Base-by-base conservation (phyloP, 2,888 invertebrate species). In the Lymantria dispar region DNA sequence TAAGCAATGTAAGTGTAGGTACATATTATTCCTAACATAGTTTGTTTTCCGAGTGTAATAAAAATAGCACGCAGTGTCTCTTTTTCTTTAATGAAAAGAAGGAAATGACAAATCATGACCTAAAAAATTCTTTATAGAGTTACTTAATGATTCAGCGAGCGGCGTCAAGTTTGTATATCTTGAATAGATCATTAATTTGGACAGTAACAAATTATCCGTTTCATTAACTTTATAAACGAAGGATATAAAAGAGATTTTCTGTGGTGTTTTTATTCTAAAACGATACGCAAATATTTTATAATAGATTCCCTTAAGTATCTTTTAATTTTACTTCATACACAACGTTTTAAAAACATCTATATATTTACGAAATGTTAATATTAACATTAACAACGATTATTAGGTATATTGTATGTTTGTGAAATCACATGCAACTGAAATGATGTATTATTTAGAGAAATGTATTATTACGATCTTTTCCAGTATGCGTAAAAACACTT, bases 191-290 rank as follows among this genome's bases (percentile, higher is more conserved):
- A 51, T 61, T 55, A 49, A 60, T 56, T 52, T 52, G 45, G 52
- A 45, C 63, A 43, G 63, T 56, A 45, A 57, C 56, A 64, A 64
- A 71, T 66, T 67, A 62, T 57, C 51, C 61, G 68, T 63, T 62
- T 64, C 64, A 72, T 71, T 70, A 68, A 60, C 60, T 64, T 52
- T 22, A 37, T 53, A 53, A 63, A 50, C 37, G 63, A 41, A 45
- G 47, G 60, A 59, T 70, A 62, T 50, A 53, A 64, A 70, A 61
- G 54, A 52, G 51, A 54, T 43, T 54, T 49, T 47, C 54, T 54
- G 54, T 50, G 48, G 53, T 54, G 14, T 11, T 37, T 44, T 44
- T 8, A 38, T 38, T 11, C 9, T 36, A 11, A 36, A 7, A 36
- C 36, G 36, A 36, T 10, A 43, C 9, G 31, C 30, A 12, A 43